Evolutionary conservation across 2,888 invertebrate genomes (phyloP), one percentile per base, ranked within the genome.

Genomic region (Melanostoma mellinum): DNA sequence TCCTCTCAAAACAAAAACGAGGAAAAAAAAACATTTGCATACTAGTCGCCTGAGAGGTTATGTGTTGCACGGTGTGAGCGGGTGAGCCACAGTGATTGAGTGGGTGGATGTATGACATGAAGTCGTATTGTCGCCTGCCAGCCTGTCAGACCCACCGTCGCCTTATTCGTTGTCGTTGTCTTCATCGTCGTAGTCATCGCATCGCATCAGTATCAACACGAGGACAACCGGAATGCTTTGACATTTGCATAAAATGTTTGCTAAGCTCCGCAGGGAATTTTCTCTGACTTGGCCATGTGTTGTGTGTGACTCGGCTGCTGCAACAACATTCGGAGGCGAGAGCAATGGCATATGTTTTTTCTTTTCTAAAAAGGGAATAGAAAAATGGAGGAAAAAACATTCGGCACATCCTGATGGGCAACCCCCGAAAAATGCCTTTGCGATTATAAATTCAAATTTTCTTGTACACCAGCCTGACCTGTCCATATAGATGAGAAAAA

Each of bases 241-340:
- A 69, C 82, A 77, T 77, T 82, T 82, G 82, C 77, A 82, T 82
- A 82, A 82, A 82, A 77, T 82, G 82, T 82, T 82, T 82, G 58
- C 65, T 69, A 76, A 82, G 73, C 82, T 77, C 77, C 82, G 73
- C 68, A 82, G 82, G 77, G 82, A 82, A 78, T 82, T 73, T 78
- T 58, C 68, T 74, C 68, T 10, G 77, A 65, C 73, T 68, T 50
- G 82, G 56, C 53, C 73, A 73, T 77, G 82, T 82, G 77, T 82
- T 63, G 63, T 76, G 36, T 60, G 48, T 30, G 63, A 53, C 53
- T 55, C 61, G 75, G 38, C 60, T 42, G 48, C 60, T 73, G 73
- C 73, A 77, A 68, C 73, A 77, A 73, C 77, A 73, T 77, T 68
- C 63, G 44, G 30, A 67, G 40, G 56, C 63, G 50, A 55, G 56